A percentile compares a stretch with the other conserved stretches of the same genome.
These are phyloP conservation scores for Brachyptera putata DNA, from an alignment of 2,888 invertebrate species.

Conservation along the genomic window DNA sequence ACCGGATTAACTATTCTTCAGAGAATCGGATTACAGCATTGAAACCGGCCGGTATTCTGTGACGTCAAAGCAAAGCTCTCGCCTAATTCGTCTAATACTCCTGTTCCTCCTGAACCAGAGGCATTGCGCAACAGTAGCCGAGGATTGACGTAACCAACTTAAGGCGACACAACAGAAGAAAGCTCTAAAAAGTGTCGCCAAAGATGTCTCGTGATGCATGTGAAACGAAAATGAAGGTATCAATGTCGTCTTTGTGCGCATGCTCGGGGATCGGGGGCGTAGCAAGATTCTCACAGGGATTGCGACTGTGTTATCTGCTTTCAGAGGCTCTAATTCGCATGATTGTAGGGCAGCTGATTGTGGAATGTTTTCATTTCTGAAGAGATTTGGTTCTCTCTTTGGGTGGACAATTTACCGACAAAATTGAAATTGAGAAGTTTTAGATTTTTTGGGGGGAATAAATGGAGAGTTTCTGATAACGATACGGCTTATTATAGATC, in stretches of 20 bases:
- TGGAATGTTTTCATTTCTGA: background rate
- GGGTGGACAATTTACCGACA: background rate
- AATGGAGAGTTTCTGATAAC: background rate
- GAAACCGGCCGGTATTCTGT: background rate
- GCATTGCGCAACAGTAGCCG: background rate
- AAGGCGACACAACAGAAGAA: background rate
- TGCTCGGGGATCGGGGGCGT: background rate
- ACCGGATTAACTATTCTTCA: constrained; percentile 4
- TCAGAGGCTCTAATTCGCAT: constrained; percentile 2
- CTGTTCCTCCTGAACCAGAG: no score
- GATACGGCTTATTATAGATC: no score
- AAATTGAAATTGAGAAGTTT: background rate
- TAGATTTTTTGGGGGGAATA: background rate
- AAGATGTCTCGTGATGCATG: constrained; percentile 6
- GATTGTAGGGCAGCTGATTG: background rate
- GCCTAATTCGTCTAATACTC: background rate
- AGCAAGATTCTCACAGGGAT: constrained; percentile 9
- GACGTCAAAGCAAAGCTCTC: background rate
- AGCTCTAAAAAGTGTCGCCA: constrained; percentile 11
- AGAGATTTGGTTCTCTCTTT: background rate
- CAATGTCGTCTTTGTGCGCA: background rate
- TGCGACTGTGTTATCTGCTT: background rate
- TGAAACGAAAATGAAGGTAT: constrained; percentile 24
- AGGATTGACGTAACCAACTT: no score
- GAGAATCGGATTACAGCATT: constrained; percentile 7